Base-by-base conservation (phyloP, 2,888 invertebrate genomes). In the Hyles lineata region DNA sequence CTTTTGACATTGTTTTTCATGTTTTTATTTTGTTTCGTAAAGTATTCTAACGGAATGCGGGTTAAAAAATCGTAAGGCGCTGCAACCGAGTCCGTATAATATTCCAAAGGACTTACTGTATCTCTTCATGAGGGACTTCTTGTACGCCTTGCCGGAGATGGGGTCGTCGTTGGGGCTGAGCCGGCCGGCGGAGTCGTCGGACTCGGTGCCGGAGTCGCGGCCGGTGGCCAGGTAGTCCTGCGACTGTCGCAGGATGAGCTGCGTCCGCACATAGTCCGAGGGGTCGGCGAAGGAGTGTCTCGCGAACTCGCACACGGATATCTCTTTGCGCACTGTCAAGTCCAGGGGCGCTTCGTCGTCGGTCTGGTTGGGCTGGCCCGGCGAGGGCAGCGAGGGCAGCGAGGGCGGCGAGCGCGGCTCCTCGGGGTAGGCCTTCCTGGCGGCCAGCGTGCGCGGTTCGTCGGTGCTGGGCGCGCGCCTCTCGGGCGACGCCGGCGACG, bases 101-200 rank as follows among this genome's bases (percentile, higher is more conserved):
- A 43, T 25, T 35, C 74, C 72, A 70, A 70, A 74, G 23, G 32
- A 97, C 98, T 98, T 97, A 98, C 98, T 96, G 95, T 98, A 98
- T 96, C 98, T 96, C 95, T 97, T 97, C 96, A 98, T 98, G 85
- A 98, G 96, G 86, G 97, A 98, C 92, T 98, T 98, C 96, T 98
- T 98, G 96, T 98, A 98, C 70, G 98, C 97, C 82, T 95, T 95
- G 77, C 95, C 95, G 76, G 89, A 87, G 82, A 89, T 86, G 79
- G 90, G 87, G 62, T 94, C 95, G 71, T 96, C 95, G 86, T 96
- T 93, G 87, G 96, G 96, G 91, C 96, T 95, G 92, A 96, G 92
- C 87, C 96, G 89, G 85, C 95, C 96, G 83, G 97, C 97, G 76
- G 97, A 97, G 90, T 98, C 98, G 80, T 98, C 98, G 75, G 97